Evolutionary conservation across 2,113 vertebrate species (phyloP).

Genomic region (Athene cunicularia): DNA sequence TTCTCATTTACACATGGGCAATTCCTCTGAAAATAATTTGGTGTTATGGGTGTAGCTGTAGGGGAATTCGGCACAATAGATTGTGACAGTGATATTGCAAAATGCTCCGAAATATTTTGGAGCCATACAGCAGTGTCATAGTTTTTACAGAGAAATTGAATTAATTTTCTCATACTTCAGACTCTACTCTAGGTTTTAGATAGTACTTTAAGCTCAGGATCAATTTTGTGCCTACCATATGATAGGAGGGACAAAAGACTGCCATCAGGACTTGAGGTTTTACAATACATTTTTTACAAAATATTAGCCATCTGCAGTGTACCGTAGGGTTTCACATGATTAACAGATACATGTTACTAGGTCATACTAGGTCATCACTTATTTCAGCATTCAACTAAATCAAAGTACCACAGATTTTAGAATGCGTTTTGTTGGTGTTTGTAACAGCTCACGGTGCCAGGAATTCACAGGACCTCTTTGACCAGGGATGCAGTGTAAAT

Average conservation of each 20-base stretch:
- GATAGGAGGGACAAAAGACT: neutral
- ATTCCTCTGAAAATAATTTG: neutral
- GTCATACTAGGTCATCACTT: neutral
- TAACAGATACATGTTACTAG: neutral
- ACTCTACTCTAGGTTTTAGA: neutral
- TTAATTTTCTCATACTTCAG: neutral
- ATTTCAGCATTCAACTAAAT: neutral
- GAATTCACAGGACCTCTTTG: neutral
- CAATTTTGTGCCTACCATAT: neutral
- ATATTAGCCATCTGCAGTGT: neutral
- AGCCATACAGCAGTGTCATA: neutral
- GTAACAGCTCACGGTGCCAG: neutral
- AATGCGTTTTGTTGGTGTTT: neutral
- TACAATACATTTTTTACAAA: neutral
- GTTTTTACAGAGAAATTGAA: neutral
- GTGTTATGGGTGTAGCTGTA: neutral
- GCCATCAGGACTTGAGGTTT: neutral
- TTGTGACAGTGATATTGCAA: neutral
- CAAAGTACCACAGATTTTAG: neutral
- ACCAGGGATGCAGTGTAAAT: neutral
- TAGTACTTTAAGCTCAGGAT: neutral
- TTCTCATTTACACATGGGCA: neutral
- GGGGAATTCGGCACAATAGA: neutral
- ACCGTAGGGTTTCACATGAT: neutral
- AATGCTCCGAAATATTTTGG: neutral